Evolutionary conservation across 2,888 invertebrate genomes (phyloP), one percentile per base, ranked within the genome.

Genomic region (Hipparchia sbordonii): DNA sequence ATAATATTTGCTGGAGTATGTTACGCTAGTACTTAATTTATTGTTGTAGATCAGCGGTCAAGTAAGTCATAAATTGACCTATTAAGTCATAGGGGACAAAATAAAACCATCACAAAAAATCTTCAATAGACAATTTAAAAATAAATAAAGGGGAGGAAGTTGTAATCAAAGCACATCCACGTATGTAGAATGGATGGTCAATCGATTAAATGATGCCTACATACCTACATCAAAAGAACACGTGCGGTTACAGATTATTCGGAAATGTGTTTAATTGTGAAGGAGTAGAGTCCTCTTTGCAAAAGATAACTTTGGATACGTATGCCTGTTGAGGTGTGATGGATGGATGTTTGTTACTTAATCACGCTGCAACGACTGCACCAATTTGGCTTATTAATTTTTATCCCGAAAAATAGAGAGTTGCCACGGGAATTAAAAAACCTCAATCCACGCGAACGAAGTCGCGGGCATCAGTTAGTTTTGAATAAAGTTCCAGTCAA

Each of bases 131-230:
- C 84, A 85, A 85, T 88, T 89, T 89, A 87, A 87, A 90, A 89
- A 89, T 89, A 88, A 86, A 90, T 88, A 88, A 85, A 89, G 81
- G 87, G 84, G 86, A 89, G 91, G 91, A 92, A 91, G 87, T 88
- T 83, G 84, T 85, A 89, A 92, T 92, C 87, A 92, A 89, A 89
- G 91, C 87, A 87, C 84, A 87, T 90, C 85, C 88, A 87, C 79
- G 84, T 23, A 23, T 23, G 23, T 84, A 83, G 84, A 85, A 87
- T 87, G 88, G 86, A 84, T 87, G 89, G 89, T 87, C 91, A 90
- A 91, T 90, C 89, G 88, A 89, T 90, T 89, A 87, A 86, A 88
- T 86, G 83, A 84, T 81, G 79, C 80, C 80, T 80, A 78, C 39
- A 80, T 83, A 82, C 79, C 77, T 81, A 83, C 79, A 79, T 79